phyloP scores from a whole-genome alignment of 2,113 vertebrate genomes.

The Lasiurus cinereus region DNA sequence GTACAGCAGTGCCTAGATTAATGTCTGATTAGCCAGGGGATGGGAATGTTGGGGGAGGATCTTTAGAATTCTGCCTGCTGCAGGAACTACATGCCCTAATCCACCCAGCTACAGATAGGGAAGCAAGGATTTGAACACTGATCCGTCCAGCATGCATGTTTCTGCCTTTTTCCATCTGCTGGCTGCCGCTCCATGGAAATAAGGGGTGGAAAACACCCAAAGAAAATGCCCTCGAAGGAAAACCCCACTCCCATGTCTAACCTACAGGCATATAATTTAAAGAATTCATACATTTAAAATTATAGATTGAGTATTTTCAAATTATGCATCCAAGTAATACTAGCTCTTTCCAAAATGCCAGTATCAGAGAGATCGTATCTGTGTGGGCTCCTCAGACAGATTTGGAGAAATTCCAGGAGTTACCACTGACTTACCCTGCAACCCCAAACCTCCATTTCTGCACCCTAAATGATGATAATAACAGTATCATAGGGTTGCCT shows the following conservation, averaged over 20 bases:
- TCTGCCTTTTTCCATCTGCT: slow-evolving; percentile 2
- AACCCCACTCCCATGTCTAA: background rate
- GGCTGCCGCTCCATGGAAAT: background rate
- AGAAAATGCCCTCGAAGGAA: slow-evolving; percentile 48
- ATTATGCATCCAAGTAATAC: background rate
- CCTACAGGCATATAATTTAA: slow-evolving; percentile 33
- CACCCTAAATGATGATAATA: background rate
- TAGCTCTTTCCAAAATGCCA: slow-evolving; percentile 50
- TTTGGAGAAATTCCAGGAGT: background rate
- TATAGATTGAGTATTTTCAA: slow-evolving; percentile 36
- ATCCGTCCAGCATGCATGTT: background rate
- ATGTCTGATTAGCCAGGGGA: background rate
- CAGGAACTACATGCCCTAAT: background rate
- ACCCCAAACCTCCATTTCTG: slow-evolving; percentile 10
- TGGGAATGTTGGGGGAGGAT: background rate
- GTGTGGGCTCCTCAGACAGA: background rate
- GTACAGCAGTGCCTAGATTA: background rate
- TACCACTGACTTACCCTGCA: background rate
- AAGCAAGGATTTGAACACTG: background rate
- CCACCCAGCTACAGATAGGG: background rate
- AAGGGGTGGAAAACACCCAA: background rate
- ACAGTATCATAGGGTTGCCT: background rate
- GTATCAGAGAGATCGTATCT: background rate
- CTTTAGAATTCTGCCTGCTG: slow-evolving; percentile 46
- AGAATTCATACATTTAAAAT: slow-evolving; percentile 16